Percentiles rank a stretch among this genome's conserved stretches.
These are phyloP conservation scores for Eilema caniola DNA, from an alignment of 2,888 invertebrate genomes.

Conservation along the genomic window DNA sequence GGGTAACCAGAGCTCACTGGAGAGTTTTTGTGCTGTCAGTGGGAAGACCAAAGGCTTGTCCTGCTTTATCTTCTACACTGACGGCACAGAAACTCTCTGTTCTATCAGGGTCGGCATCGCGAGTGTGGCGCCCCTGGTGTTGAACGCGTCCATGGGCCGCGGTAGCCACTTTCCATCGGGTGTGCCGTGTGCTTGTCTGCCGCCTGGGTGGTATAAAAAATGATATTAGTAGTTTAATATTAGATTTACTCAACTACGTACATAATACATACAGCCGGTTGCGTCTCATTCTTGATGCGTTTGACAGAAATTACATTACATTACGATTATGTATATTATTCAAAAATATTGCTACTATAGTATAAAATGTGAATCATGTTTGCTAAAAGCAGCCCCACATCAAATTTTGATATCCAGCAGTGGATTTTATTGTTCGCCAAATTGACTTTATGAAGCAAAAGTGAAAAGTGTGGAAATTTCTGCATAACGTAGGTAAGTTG, in stretches of 20 bases:
- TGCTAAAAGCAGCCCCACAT: not conserved
- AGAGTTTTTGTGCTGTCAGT: too few species aligned
- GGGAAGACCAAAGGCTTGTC: too few species aligned
- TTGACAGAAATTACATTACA: not conserved
- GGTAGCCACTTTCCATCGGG: too few species aligned
- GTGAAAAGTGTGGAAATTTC: not conserved
- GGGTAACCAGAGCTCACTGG: too few species aligned
- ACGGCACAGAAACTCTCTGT: too few species aligned
- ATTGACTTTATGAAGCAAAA: slow-evolving; percentile 11
- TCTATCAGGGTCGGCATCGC: too few species aligned
- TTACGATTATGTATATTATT: not conserved
- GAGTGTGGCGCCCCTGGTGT: too few species aligned
- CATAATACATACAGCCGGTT: not conserved
- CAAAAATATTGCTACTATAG: not conserved
- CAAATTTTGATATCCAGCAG: slow-evolving; percentile 6
- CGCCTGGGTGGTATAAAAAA: too few species aligned
- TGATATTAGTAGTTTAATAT: too few species aligned
- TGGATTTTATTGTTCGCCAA: slow-evolving; percentile 12
- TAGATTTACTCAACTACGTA: not conserved
- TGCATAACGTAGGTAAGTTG: not conserved
- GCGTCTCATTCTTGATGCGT: not conserved
- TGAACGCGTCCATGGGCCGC: too few species aligned
- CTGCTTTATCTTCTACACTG: too few species aligned
- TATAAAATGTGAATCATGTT: not conserved
- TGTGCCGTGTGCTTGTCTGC: too few species aligned